Evolutionary conservation across 2,888 invertebrate genomes (phyloP), one percentile per base, ranked within the genome.

Genomic region (Ellobium chinense): DNA sequence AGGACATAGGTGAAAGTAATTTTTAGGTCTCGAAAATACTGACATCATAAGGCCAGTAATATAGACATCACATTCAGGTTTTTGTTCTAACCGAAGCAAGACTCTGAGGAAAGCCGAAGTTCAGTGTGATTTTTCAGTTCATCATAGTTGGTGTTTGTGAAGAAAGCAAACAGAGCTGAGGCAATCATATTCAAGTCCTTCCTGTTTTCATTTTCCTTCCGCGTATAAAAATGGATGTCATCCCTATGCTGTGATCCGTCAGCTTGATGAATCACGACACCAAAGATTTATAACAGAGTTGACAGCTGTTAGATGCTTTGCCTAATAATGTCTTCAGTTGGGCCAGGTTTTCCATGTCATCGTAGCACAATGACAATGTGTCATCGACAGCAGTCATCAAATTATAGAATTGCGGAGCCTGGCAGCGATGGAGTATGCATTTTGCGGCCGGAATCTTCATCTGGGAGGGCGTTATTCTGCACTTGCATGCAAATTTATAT

Each of bases 271-370:
- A 21, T 31, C 1, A 74, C 74, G 3, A 74, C 37, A 2, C 74
- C 74, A 29, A 74, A 34, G 7, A 74, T 56, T 54, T 72, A 56
- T 27, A 72, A 29, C 54, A 72, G 2, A 74, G 27, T n/a, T 74
- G 74, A 4, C 74, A 3, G 27, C 60, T 60, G 62, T 60, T 60
- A 24, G 58, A 74, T 5, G 60, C 37, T 34, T 74, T 58, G 12
- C 74, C 74, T 29, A 74, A 7, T 7, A 60, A 36, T 4, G 75
- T 65, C 29, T 69, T 69, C 2, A 72, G 78, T 2, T 78, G 78
- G n/a, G 78, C 81, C 1, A 81, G 63, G 36, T 81, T 78, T 27
- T 81, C 81, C 81, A 81, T 81, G 4, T 78, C 37, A 56, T 81
- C 81, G 63, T 78, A 78, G 70, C 78, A 81, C 4, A 81, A 12